A percentile compares a stretch with the other conserved stretches of the same genome.
Conservation (phyloP, 2,797 vertebrate genomes). For the Gallinago stenura region DNA sequence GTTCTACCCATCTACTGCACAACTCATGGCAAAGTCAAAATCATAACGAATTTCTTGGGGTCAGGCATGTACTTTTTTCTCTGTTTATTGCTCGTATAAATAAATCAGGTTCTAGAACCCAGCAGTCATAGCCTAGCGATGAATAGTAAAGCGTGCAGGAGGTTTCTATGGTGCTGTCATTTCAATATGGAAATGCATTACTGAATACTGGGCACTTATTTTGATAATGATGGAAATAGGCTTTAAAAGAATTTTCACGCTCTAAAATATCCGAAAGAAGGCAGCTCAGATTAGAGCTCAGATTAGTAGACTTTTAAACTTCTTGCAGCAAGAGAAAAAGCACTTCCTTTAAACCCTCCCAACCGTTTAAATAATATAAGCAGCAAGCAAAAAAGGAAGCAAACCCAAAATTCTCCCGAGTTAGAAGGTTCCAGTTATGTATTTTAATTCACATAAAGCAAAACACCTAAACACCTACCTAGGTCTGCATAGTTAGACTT, state of each 20-base stretch:
- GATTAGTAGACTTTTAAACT: neutral
- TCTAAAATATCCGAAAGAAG: neutral
- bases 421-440: neutral
- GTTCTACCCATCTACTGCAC: neutral
- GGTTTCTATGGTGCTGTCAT: neutral
- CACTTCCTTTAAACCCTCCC: neutral
- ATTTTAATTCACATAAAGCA: neutral
- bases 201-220: neutral
- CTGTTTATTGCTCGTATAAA: neutral
- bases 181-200: neutral
- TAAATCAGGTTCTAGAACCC: neutral
- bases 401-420: neutral
- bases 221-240: neutral
- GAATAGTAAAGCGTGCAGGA: neutral
- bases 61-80: neutral
- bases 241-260: neutral
- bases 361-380: neutral
- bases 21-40: neutral
- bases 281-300: neutral
- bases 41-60: neutral
- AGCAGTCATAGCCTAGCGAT: neutral
- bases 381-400: neutral
- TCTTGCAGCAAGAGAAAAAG: neutral
- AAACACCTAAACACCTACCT: conserved; percentile 88
- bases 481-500: conserved; percentile 99